Evolutionary conservation across 2,888 invertebrate genomes (phyloP), one percentile per base, ranked within the genome.

Genomic region (Hemistola chrysoprasaria): DNA sequence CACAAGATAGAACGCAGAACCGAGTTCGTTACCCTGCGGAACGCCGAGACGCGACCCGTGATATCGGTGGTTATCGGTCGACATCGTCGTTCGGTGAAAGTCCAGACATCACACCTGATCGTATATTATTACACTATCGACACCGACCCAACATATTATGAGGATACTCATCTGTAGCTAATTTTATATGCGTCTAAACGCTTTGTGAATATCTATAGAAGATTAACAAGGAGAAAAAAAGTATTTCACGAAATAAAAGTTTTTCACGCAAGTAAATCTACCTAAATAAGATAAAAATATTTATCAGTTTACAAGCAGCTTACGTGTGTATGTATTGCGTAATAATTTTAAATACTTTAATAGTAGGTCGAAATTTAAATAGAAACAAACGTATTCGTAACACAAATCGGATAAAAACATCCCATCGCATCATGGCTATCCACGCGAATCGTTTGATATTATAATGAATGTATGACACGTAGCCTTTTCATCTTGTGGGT

Each of bases 21-120:
- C 62, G 65, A 72, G 79, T 70, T 78, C 79, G 72, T 70, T 76
- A 72, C 72, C 73, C 78, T 70, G 71, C 39, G 66, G 62, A 40
- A 65, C 58, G 55, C 62, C 59, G 60, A 59, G 62, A 57, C 59
- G 44, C 67, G 70, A 71, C 70, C 65, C 55, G 51, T 48, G 47
- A 59, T 71, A 71, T 69, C 73, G 53, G 40, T 69, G 65, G 71
- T 72, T 78, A 80, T 78, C 78, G 67, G 68, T 65, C 68, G 65
- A 59, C 61, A 66, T 65, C 37, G 47, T 28, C 32, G 33, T 35
- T 29, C 56, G 61, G 63, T 58, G 69, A 72, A 71, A 75, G 72
- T 72, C 63, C 67, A 54, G 47, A 23, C 51, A 38, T 50, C 46
- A 55, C 60, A 70, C 63, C 64, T 70, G 69, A 59, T 50, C 45